Base-by-base conservation (phyloP, 1,140 invertebrate species). In the Aphelinus atriplicis region DNA sequence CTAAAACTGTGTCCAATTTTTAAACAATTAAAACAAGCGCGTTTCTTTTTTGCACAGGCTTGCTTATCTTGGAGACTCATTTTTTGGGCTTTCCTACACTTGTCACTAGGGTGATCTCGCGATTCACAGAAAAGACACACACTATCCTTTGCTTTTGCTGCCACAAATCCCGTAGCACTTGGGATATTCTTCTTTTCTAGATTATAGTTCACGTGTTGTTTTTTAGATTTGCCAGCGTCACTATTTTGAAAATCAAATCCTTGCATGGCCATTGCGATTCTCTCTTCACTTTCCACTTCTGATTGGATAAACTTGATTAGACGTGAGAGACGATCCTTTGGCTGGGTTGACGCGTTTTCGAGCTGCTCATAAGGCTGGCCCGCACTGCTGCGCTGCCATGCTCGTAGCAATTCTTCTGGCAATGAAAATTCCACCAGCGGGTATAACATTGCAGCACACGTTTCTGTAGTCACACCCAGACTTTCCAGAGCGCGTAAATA, bases 361-460 rank as follows among this genome's bases (percentile, higher is more conserved):
- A 2, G 47, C 1, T 7, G 63, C 6, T 3, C 4, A 42, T 26
- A 43, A 26, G 26, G 3, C 3, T 62, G 42, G 47, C 61, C 47
- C 1, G 43, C 46, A 3, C 43, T 10, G 42, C 48, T 62, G 2
- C 68, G 57, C 26, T 71, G 69, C 69, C 60, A 71, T 1, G 58
- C 69, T 26, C 69, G 58, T 2, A 71, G n/a, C 46, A 70, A 42
- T n/a, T 70, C 68, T 50, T 70, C 43, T 3, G 68, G 57, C 53
- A 70, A 42, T 0, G 43, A 64, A 9, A 46, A 75, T 26, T 68
- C 66, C 46, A 45, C 45, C 45, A 58, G 10, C 3, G 61, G 61
- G 47, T 9, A 63, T 1, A 81, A 53, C 71, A 79, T 79, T 3
- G 77, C 72, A 0, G 69, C 76, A 69, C 64, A 75, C n/a, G 80